Conservation (phyloP, 2,113 vertebrate species). For the Martes martes region DNA sequence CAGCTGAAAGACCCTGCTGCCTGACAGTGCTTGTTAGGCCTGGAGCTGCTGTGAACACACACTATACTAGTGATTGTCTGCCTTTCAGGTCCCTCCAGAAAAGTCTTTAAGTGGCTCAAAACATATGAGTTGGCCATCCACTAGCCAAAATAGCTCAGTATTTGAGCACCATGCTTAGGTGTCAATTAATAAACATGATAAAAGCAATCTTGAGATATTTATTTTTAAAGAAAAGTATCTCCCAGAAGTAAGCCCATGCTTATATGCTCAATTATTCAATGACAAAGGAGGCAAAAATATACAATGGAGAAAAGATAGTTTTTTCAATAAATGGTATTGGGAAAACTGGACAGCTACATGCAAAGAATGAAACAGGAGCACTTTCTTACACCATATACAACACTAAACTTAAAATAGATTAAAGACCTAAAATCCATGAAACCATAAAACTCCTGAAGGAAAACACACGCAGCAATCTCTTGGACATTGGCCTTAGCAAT, state of each 20-base stretch:
- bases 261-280: neutral
- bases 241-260: neutral
- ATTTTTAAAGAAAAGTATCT: constrained; percentile 43
- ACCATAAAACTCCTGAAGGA: neutral
- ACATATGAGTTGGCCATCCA: neutral
- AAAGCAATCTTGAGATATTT: neutral
- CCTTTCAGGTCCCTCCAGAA: constrained; percentile 73
- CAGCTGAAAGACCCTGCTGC: constrained; percentile 77
- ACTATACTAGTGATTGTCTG: constrained; percentile 36
- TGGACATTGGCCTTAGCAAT: neutral
- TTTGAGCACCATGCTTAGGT: neutral
- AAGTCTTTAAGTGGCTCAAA: constrained; percentile 50
- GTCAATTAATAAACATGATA: constrained; percentile 6
- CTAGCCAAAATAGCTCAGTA: neutral
- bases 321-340: neutral
- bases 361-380: neutral
- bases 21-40: constrained; percentile 82
- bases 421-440: neutral
- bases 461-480: neutral
- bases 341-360: neutral
- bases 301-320: neutral
- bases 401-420: neutral
- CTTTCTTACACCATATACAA: neutral
- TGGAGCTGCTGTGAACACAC: constrained; percentile 75
- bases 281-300: neutral